phyloP scores from a whole-genome alignment of 2,113 vertebrate species.

The Romanogobio albipinnatus region DNA sequence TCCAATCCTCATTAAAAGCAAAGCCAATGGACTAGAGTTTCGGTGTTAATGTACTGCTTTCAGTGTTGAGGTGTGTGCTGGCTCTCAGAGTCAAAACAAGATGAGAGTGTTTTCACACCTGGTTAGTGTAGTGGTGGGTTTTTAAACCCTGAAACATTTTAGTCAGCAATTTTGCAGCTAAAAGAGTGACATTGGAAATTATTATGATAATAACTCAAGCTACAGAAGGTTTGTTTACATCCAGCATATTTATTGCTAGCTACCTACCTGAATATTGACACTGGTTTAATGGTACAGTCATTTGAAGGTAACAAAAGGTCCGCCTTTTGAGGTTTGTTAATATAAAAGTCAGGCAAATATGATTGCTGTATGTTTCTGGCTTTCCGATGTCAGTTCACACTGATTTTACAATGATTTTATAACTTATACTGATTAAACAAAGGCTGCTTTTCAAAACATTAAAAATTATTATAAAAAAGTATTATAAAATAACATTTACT shows the following conservation, averaged over 20 bases:
- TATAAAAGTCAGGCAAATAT: not conserved
- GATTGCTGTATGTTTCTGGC: not conserved
- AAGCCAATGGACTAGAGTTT: constrained; percentile 79
- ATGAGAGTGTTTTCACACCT: constrained; percentile 25
- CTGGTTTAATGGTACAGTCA: not conserved
- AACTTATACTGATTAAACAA: not conserved
- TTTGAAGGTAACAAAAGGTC: not conserved
- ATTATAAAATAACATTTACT: too few species aligned
- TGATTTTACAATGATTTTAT: not conserved
- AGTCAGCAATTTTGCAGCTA: constrained; percentile 4
- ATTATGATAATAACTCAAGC: not conserved
- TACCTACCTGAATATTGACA: not conserved
- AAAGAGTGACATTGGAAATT: not conserved
- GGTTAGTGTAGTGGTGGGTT: not conserved
- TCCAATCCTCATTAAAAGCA: constrained; percentile 79
- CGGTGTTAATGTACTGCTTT: constrained; percentile 83
- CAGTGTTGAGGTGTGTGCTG: constrained; percentile 72
- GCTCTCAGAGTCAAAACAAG: constrained; percentile 68
- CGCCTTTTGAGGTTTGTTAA: not conserved
- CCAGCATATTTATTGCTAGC: not conserved
- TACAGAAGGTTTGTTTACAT: not conserved
- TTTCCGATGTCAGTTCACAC: not conserved
- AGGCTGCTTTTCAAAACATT: not conserved
- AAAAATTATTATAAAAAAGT: not conserved
- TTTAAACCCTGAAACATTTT: not conserved